phyloP scores from a whole-genome alignment of 2,888 invertebrate species.

The Dicyrtomina minuta region DNA sequence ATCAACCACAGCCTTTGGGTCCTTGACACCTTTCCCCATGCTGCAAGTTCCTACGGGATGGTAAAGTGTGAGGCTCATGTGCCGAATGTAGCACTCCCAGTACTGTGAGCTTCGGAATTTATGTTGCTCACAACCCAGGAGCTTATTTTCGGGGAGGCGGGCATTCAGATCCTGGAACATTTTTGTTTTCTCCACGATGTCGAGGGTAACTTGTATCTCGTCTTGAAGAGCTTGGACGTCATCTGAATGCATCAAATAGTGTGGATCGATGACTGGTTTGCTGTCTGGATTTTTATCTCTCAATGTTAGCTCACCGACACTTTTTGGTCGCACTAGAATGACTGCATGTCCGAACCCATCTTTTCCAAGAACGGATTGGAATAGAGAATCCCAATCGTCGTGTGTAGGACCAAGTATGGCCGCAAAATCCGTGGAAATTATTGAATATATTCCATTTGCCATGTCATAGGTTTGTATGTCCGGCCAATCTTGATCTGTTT shows the following conservation, averaged over 20 bases:
- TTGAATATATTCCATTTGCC: constrained; percentile 30
- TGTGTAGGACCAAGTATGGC: constrained; percentile 12
- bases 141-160: constrained; percentile 1
- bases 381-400: constrained; percentile 60
- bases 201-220: constrained; percentile 10
- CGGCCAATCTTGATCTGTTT: constrained; percentile 41
- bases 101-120: constrained; percentile 57
- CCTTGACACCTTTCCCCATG: constrained; percentile 71
- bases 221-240: constrained; percentile 28
- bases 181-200: constrained; percentile 19
- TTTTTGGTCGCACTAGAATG: constrained; percentile 79
- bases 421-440: constrained; percentile 29
- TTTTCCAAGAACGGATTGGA: constrained; percentile 71
- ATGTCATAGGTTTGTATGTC: constrained; percentile 42
- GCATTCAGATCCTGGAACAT: constrained; percentile 27
- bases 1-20: constrained; percentile 49
- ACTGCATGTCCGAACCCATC: constrained; percentile 79
- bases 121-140: constrained; percentile 27
- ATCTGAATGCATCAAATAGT: constrained; percentile 19
- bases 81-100: constrained; percentile 57
- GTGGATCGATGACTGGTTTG: constrained; percentile 29
- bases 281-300: constrained; percentile 18
- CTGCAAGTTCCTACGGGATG: constrained; percentile 54
- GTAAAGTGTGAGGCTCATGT: constrained; percentile 58
- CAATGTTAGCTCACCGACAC: constrained; percentile 77